Evolutionary conservation across 2,113 vertebrate species (phyloP), one percentile per base, ranked within the genome.

Genomic region (Gobiocypris rarus): DNA sequence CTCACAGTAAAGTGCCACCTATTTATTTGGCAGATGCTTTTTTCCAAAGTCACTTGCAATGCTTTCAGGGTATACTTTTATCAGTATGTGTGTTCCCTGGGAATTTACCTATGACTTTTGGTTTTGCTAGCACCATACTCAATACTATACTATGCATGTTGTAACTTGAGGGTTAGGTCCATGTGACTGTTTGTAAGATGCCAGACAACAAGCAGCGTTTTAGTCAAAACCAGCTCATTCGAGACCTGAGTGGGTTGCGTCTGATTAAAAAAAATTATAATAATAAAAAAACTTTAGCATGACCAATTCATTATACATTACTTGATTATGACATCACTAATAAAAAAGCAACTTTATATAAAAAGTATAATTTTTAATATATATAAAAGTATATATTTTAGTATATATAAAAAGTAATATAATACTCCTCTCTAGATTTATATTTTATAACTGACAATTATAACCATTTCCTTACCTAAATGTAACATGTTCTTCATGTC

Each of bases 1-100:
- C 59, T 41, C 24, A 38, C 31, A 26, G 11, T 79, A 48, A 79
- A 45, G 38, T 63, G 56, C 63, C 15, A 41, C n/a, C 24, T 63
- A 26, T 58, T 59, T 41, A 28, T 59, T 45, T 28, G 24, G 10
- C 50, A 14, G 52, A 70, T 58, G 22, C 38, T 48, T 65, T 75
- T 28, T 28, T 63, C 24, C 58, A 45, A 45, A 26, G 41, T 43
- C n/a, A 63, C 31, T 34, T 75, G n/a, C 69, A 73, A 10, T 45
- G 73, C 48, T 75, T 75, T 75, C 48, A 52, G 24, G 26, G 26
- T 75, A 31, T 52, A 52, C 10, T 26, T 75, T 75, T 31, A 17
- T 28, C 45, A 52, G 69, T 45, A 14, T 52, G 14, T 75, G 43
- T 75, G 71, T 75, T 28, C 7, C 26, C 26, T 50, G 26, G 43